A percentile compares a stretch with the other conserved stretches of the same genome.
Evolutionary conservation across 1,140 invertebrate genomes (phyloP).

Genomic region (Drosophila prosaltans): DNA sequence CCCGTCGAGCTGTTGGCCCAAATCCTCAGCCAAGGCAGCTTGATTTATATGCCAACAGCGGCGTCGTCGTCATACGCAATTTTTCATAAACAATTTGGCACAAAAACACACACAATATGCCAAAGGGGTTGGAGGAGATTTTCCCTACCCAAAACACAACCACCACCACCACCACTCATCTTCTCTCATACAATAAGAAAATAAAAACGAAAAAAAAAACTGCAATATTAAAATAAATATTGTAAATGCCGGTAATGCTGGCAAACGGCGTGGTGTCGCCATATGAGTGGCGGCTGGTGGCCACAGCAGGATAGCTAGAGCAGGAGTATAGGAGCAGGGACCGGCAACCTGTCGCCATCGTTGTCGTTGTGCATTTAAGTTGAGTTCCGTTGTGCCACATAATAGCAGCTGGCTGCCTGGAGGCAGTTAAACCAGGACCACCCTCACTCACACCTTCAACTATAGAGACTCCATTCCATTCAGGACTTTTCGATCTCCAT

Average conservation of each 20-base stretch:
- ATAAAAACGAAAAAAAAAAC: constrained; percentile 18
- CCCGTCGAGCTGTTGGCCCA: constrained; percentile 66
- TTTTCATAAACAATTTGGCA: constrained; percentile 82
- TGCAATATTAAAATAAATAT: constrained; percentile 74
- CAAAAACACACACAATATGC: constrained; percentile 69
- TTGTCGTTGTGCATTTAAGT: constrained; percentile 27
- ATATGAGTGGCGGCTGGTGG: constrained; percentile 60
- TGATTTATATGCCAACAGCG: constrained; percentile 76
- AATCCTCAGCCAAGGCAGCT: constrained; percentile 72
- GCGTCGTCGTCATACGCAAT: constrained; percentile 74
- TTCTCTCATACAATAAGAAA: no score
- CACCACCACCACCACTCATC: no score
- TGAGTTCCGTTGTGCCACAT: constrained; percentile 48
- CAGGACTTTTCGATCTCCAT: constrained; percentile 7
- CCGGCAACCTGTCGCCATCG: constrained; percentile 33
- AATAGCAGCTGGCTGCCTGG: constrained; percentile 52
- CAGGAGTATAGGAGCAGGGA: constrained; percentile 22
- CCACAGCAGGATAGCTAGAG: constrained; percentile 53
- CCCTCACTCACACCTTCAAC: background rate
- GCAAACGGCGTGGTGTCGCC: constrained; percentile 54
- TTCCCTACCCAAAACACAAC: no score
- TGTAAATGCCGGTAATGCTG: constrained; percentile 78
- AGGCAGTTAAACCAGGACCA: constrained; percentile 40
- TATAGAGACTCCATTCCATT: background rate
- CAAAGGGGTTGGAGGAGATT: constrained; percentile 10